Evolutionary conservation across 2,113 vertebrate genomes (phyloP).

Genomic region (Sapayoa aenigma): DNA sequence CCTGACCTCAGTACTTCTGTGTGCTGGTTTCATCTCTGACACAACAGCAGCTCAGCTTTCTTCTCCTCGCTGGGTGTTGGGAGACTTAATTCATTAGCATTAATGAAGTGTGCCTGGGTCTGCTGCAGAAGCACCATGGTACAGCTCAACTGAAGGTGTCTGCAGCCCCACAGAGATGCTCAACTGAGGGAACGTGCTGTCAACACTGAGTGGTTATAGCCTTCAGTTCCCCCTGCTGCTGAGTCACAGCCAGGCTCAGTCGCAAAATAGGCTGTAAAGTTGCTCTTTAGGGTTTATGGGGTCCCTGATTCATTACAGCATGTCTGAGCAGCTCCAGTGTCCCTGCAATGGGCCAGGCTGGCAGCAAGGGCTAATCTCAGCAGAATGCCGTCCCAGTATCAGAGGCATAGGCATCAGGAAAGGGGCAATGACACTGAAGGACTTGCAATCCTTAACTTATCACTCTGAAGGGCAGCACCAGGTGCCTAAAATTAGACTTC

Average conservation of each 20-base stretch:
- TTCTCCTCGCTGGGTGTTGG: neutral
- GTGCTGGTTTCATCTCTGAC: neutral
- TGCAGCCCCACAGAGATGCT: neutral
- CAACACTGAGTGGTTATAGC: neutral
- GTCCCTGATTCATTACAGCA: neutral
- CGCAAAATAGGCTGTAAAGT: neutral
- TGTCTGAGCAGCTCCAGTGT: neutral
- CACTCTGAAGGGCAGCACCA: neutral
- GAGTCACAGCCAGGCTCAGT: neutral
- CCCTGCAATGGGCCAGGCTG: neutral
- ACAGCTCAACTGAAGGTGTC: neutral
- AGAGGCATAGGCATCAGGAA: neutral
- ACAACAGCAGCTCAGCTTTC: neutral
- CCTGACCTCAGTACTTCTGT: neutral
- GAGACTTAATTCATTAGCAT: neutral
- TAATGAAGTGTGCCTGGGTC: neutral
- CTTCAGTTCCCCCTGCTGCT: neutral
- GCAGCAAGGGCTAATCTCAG: neutral
- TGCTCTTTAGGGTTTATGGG: neutral
- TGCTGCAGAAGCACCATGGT: neutral
- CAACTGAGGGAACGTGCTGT: fast-evolving
- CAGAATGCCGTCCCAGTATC: neutral
- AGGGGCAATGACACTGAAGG: neutral
- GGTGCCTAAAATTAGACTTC: conserved; percentile 14
- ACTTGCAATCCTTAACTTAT: neutral